These are phyloP conservation scores for Mastacembelus armatus DNA, from an alignment of 2,797 vertebrate genomes.

Conservation along the genomic window DNA sequence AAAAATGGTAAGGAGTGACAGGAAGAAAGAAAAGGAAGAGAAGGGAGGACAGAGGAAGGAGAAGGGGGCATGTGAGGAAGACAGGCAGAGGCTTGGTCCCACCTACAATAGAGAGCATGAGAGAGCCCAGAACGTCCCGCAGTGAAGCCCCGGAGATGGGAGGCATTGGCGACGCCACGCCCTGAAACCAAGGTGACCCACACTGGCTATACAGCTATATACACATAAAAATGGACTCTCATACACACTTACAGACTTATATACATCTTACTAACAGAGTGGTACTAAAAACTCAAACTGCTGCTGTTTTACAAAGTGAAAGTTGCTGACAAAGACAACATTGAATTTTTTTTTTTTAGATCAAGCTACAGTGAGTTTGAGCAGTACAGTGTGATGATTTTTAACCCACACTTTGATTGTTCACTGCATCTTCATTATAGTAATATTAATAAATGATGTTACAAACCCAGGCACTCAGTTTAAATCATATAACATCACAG, in stretches of 20 bases:
- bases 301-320: background rate
- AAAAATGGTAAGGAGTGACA: slow-evolving; percentile 65
- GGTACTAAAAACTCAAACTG: slow-evolving; percentile 7
- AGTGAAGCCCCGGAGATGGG: slow-evolving; percentile 82
- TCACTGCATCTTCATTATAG: slow-evolving; percentile 42
- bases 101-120: slow-evolving; percentile 87
- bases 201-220: slow-evolving; percentile 56
- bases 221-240: slow-evolving; percentile 1
- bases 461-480: background rate
- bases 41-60: background rate
- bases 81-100: slow-evolving; percentile 73
- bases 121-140: slow-evolving; percentile 83
- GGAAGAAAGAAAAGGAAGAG: slow-evolving; percentile 26
- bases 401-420: slow-evolving; percentile 25
- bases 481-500: background rate
- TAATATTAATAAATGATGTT: background rate
- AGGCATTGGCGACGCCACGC: slow-evolving; percentile 74
- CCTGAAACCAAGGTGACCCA: slow-evolving; percentile 81
- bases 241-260: background rate
- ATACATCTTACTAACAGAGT: slow-evolving; percentile 16
- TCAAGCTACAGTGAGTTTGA: slow-evolving; percentile 3
- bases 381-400: slow-evolving; percentile 26
- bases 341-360: background rate
- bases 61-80: slow-evolving; percentile 13
- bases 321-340: background rate